phyloP scores from a whole-genome alignment of 2,888 invertebrate species.

The Rhimphoctona megacephalus region DNA sequence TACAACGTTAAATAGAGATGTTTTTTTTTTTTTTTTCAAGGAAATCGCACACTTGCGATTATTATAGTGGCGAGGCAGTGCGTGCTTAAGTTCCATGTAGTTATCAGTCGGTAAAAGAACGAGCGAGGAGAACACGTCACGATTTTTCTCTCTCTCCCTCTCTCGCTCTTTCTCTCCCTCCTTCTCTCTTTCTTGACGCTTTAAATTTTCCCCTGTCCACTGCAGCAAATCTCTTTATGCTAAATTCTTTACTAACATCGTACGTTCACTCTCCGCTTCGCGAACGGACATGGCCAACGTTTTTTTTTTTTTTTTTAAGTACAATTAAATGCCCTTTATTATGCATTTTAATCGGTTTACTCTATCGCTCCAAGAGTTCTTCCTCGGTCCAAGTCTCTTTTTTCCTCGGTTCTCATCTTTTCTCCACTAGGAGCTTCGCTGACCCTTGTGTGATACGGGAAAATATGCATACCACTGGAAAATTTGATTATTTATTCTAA shows the following conservation, averaged over 20 bases:
- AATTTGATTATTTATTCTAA: conserved; percentile 37
- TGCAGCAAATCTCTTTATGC: conserved; percentile 63
- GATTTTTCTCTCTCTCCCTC: neutral
- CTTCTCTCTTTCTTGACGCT: conserved; percentile 12
- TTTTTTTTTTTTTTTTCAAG: neutral
- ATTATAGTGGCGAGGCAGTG: neutral
- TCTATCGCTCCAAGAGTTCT: conserved; percentile 27
- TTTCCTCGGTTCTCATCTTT: neutral
- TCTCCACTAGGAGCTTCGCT: neutral
- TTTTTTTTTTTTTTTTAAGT: conserved; percentile 31
- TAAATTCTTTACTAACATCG: conserved; percentile 52
- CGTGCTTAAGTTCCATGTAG: conserved; percentile 12
- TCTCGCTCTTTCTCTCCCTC: too few relatives aligned
- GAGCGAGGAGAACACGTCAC: conserved; percentile 26
- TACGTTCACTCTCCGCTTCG: neutral
- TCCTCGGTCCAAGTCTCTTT: neutral
- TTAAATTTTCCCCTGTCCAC: conserved; percentile 49
- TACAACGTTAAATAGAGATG: neutral
- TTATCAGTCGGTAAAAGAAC: conserved; percentile 39
- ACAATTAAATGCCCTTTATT: conserved; percentile 56
- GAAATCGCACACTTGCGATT: neutral
- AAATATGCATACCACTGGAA: neutral
- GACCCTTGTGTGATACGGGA: neutral
- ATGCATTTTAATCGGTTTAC: conserved; percentile 63
- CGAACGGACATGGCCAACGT: conserved; percentile 4